phyloP scores from a whole-genome alignment of 2,888 invertebrate genomes.

The Dorcus parallelipipedus region DNA sequence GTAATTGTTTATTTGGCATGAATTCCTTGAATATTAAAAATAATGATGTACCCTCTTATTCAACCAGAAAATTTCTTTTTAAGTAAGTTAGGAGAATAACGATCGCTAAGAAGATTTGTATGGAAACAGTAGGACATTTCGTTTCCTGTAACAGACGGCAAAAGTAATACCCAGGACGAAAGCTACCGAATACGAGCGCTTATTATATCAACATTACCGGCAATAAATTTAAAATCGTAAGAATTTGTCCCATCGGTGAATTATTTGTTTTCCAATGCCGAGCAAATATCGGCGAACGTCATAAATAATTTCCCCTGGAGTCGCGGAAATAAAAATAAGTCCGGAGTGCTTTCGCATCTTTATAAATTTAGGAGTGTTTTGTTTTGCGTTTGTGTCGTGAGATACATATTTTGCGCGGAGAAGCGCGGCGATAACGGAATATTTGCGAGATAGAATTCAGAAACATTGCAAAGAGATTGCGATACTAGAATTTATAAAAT shows the following conservation, averaged over 20 bases:
- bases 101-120: too few relatives aligned
- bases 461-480: constrained; percentile 6
- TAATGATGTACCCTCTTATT: too few relatives aligned
- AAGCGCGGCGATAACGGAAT: constrained; percentile 11
- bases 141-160: too few relatives aligned
- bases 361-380: background rate
- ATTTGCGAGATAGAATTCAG: constrained; percentile 10
- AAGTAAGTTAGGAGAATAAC: too few relatives aligned
- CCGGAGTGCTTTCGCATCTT: background rate
- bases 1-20: too few relatives aligned
- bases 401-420: constrained; percentile 12
- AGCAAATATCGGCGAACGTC: background rate
- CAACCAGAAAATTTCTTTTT: too few relatives aligned
- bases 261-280: background rate
- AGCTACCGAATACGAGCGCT: too few relatives aligned
- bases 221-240: background rate
- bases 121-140: too few relatives aligned
- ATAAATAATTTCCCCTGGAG: background rate
- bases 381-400: background rate
- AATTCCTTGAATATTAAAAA: too few relatives aligned
- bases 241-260: background rate
- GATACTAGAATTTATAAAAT: constrained; percentile 13
- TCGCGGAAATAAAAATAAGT: background rate
- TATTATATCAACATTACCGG: too few relatives aligned
- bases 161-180: too few relatives aligned